Base-by-base conservation (phyloP, 2,113 vertebrate genomes). In the Ramphastos sulfuratus region DNA sequence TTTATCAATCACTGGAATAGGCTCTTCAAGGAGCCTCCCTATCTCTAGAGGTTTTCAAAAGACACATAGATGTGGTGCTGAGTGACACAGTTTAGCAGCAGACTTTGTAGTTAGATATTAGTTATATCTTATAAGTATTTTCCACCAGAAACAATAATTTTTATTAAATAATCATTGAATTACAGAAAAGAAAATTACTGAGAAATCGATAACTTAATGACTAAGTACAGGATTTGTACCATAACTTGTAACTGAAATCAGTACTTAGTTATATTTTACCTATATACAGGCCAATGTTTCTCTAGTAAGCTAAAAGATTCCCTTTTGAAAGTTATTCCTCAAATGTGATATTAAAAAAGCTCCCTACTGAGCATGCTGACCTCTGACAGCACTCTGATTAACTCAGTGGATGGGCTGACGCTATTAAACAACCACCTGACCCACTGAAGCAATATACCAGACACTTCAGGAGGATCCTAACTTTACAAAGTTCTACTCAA, bases 181-280 rank as follows among this genome's bases (percentile, higher is more conserved):
- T 37, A 37, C 37, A 37, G 37, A n/a, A 37, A 37, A 37, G 37
- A 37, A 37, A 37, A 37, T 37, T 37, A 37, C 37, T 37, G 37
- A 37, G 37, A 87, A 87, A 59, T 3, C 15, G 4, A 12, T 39
- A 94, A 56, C 3, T 4, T 65, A 52, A 64, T 6, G 14, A 37
- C 1, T 2, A 52, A 33, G 5, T 15, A 37, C 0, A 46, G 9
- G 7, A 42, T 10, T 7, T 66, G 82, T 35, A 60, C 7, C 3
- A 9, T 1, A 0, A 52, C 19, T 52, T 82, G 3, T 31, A 75
- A 75, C 6, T 86, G 48, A 44, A 81, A n/a, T n/a, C n/a, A n/a
- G n/a, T n/a, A n/a, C n/a, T n/a, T n/a, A n/a, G n/a, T n/a, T n/a
- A n/a, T n/a, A n/a, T n/a, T n/a, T n/a, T n/a, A n/a, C n/a, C n/a